Evolutionary conservation across 2,113 vertebrate genomes (phyloP).

Genomic region (Numenius arquata): DNA sequence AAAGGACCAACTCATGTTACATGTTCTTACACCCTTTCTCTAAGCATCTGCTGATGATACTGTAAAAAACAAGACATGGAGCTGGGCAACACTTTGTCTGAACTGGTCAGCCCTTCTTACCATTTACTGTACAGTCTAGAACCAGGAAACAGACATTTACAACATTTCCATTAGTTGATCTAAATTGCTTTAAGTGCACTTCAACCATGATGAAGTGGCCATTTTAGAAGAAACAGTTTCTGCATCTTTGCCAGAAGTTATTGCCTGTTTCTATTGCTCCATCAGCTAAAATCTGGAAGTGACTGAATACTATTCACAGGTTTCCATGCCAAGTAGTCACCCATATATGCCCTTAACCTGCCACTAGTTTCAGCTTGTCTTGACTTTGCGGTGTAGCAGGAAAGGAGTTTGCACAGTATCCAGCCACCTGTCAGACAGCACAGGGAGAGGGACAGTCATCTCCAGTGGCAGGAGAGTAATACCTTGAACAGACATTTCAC

Average conservation of each 20-base stretch:
- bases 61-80: not conserved
- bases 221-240: not conserved
- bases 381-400: not conserved
- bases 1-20: rapidly evolving
- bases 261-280: not conserved
- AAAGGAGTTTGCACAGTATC: not conserved
- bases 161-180: not conserved
- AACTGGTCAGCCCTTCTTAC: not conserved
- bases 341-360: not conserved
- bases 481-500: not conserved
- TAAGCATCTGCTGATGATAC: not conserved
- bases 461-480: not conserved
- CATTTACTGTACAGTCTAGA: not conserved
- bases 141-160: not conserved
- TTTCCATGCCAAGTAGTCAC: not conserved
- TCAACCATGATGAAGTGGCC: not conserved
- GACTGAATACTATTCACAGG: not conserved
- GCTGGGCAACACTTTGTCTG: not conserved
- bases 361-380: not conserved
- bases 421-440: not conserved
- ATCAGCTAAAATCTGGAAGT: not conserved
- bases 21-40: not conserved
- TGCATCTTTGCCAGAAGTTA: not conserved
- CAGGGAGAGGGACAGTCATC: not conserved
- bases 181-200: not conserved